Percentiles rank a stretch among this genome's conserved stretches.
Conservation (phyloP, 2,888 invertebrate species). For the Oscheius sp. region DNA sequence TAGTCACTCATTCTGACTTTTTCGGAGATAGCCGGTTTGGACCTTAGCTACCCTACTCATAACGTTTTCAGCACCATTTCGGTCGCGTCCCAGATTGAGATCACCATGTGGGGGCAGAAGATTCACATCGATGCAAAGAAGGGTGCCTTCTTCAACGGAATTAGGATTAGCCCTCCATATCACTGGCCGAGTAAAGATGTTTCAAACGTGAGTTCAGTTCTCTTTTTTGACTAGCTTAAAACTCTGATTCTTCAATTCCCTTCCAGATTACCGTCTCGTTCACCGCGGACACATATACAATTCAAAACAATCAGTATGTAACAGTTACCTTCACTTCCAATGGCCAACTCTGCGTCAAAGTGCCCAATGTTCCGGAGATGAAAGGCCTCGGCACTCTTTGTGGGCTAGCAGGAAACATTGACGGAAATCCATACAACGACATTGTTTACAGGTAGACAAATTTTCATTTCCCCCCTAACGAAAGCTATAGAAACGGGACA, state of each 20-base stretch:
- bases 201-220: too few species aligned
- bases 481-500: slow-evolving; percentile 14
- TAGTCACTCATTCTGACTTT: slow-evolving; percentile 57
- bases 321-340: slow-evolving; percentile 46
- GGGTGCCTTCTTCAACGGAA: slow-evolving; percentile 51
- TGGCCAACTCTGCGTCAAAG: slow-evolving; percentile 46
- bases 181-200: too few species aligned
- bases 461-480: too few species aligned
- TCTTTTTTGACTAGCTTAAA: too few species aligned
- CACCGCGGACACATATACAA: slow-evolving; percentile 42
- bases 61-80: slow-evolving; percentile 49
- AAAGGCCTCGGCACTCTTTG: slow-evolving; percentile 56
- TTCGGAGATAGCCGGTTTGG: slow-evolving; percentile 29
- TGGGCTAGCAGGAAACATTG: slow-evolving; percentile 63
- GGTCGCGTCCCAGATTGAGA: slow-evolving; percentile 53
- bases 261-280: slow-evolving; percentile 35
- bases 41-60: too few species aligned
- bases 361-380: slow-evolving; percentile 59
- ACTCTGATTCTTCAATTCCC: too few species aligned
- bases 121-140: slow-evolving; percentile 56
- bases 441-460: slow-evolving; percentile 45
- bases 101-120: slow-evolving; percentile 55
- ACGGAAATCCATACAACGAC: slow-evolving; percentile 58
- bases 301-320: slow-evolving; percentile 47
- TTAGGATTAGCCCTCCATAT: too few species aligned